phyloP scores from a whole-genome alignment of 1,140 invertebrate species.

The Drosophila pectinifera region DNA sequence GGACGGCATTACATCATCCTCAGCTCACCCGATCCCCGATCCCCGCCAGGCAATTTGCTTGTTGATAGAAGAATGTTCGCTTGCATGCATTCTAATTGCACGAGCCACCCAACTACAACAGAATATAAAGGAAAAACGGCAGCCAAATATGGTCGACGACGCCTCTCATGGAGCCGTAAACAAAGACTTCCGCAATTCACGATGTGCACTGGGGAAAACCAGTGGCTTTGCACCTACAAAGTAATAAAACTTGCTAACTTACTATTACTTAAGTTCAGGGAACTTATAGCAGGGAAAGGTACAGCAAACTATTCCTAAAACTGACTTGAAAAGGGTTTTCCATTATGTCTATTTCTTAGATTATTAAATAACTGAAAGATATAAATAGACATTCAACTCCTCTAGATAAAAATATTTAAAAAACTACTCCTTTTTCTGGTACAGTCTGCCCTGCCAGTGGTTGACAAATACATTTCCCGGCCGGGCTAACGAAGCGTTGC shows the following conservation, averaged over 20 bases:
- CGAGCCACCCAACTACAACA: conserved; percentile 32
- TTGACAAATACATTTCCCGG: conserved; percentile 68
- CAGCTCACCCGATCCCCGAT: not conserved
- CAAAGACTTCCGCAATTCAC: conserved; percentile 70
- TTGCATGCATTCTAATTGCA: conserved; percentile 78
- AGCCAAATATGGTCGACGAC: conserved; percentile 63
- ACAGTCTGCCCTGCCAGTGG: conserved; percentile 25
- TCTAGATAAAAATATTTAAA: not conserved
- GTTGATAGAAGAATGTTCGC: conserved; percentile 63
- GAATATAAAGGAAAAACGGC: conserved; percentile 8
- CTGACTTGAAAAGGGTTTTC: no score
- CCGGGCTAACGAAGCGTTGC: conserved; percentile 52
- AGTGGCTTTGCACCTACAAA: not conserved
- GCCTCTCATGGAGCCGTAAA: conserved; percentile 45
- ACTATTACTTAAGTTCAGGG: no score
- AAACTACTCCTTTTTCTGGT: not conserved
- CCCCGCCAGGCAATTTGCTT: conserved; percentile 45
- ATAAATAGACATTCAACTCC: no score
- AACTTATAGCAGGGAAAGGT: no score
- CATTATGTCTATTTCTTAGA: no score
- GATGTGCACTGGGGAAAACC: conserved; percentile 11
- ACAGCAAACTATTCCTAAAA: no score
- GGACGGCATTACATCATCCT: conserved; percentile 41
- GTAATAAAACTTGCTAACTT: no score
- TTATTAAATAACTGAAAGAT: not conserved